Base-by-base conservation (phyloP, 2,113 vertebrate genomes). In the Crotalus tigris region DNA sequence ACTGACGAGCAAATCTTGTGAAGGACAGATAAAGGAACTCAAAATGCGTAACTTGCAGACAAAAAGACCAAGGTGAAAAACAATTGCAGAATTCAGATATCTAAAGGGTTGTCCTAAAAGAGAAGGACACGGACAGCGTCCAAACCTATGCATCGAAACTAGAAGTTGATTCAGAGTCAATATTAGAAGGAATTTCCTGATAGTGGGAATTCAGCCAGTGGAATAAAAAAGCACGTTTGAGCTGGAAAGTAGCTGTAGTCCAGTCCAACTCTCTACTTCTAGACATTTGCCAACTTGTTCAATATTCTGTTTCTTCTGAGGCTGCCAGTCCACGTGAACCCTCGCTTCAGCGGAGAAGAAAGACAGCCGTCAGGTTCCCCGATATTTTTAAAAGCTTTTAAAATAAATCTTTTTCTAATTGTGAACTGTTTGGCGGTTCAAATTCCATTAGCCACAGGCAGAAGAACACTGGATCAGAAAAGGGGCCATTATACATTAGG, bases 401-500 rank as follows among this genome's bases (percentile, higher is more conserved):
- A 15, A 24, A 87, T 64, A 95, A 54, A 93, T 94, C 75, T 94
- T 81, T 44, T 94, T 93, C 94, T 94, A 95, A 95, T 91, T 96
- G 11, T 3, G 10, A 85, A 49, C 92, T 69, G 93, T 86, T 92
- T 96, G 81, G 55, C 91, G 53, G 23, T 89, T 94, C 94, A 54
- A 94, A 93, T 96, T 59, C 59, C 92, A 95, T 96, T 96, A 96
- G 85, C 69, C 90, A 85, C 85, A 92, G 91, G 12, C 3, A 51
- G 44, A 13, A 94, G 44, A 17, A 95, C 94, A 85, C 2, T 94
- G 33, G 96, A 95, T 59, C 64, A 95, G 93, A 24, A 91, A 94
- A 92, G 85, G 39, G 90, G 89, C 88, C 81, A 93, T 94, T 96
- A 96, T 97, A 49, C 29, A 89, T 94, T 91, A 96, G 81, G 21